Percentiles rank a stretch among this genome's conserved stretches.
These are phyloP conservation scores for Drosophila siamana DNA, from an alignment of 2,888 invertebrate genomes.

Conservation along the genomic window DNA sequence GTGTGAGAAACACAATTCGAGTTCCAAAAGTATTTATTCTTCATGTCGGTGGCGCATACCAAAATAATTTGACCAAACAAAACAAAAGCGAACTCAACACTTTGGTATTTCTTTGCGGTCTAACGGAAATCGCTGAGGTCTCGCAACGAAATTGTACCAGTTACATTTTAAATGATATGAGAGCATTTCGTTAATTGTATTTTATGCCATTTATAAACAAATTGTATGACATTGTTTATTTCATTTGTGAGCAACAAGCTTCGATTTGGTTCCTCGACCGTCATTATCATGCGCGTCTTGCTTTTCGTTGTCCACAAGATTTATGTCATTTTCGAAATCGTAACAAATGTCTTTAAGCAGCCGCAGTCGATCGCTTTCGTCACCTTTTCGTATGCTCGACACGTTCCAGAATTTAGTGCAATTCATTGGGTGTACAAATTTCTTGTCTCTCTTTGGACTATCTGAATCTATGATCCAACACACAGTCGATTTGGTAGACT, in stretches of 20 bases:
- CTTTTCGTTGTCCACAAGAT: conserved; percentile 51
- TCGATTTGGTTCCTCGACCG: conserved; percentile 4
- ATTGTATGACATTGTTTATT: conserved; percentile 26
- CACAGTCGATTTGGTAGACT: conserved; percentile 23
- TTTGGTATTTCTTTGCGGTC: conserved; percentile 54
- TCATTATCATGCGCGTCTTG: conserved; percentile 68
- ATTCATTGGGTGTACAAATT: conserved; percentile 56
- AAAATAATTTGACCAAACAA: conserved; percentile 45
- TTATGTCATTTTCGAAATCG: conserved; percentile 66
- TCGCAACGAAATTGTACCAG: conserved; percentile 51
- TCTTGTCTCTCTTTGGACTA: conserved; percentile 14
- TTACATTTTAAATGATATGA: conserved; percentile 58
- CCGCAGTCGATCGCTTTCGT: conserved; percentile 35
- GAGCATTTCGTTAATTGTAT: conserved; percentile 38
- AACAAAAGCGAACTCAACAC: conserved; percentile 38
- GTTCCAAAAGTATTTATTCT: conserved; percentile 43
- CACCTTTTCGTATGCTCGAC: conserved; percentile 42
- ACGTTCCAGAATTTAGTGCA: conserved; percentile 73
- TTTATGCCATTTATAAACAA: conserved; percentile 58
- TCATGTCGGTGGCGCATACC: conserved; percentile 56
- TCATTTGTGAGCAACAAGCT: conserved; percentile 1
- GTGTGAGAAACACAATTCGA: conserved; percentile 19
- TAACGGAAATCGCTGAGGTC: conserved; percentile 34
- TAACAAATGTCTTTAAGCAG: conserved; percentile 42
- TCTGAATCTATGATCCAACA: conserved; percentile 10